phyloP scores from a whole-genome alignment of 2,797 vertebrate species.

The Oreochromis grahami region DNA sequence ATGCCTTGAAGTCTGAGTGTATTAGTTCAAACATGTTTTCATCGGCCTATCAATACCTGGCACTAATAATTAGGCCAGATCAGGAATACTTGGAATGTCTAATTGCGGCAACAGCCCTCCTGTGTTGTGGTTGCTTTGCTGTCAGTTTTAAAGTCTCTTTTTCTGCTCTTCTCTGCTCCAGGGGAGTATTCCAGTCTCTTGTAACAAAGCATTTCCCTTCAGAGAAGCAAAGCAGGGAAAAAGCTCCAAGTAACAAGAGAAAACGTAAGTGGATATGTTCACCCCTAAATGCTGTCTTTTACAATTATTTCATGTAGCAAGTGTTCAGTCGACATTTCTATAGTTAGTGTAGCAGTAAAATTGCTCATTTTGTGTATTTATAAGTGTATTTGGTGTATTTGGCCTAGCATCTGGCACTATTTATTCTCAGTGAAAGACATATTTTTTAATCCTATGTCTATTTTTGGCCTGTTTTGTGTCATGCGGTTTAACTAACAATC shows the following conservation, averaged over 20 bases:
- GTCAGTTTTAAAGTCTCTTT: not conserved
- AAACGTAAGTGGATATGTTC: slow-evolving; percentile 82
- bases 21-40: slow-evolving; percentile 1
- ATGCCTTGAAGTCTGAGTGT: slow-evolving; percentile 14
- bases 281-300: not conserved
- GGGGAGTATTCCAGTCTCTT: slow-evolving; percentile 95
- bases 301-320: not conserved
- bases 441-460: not conserved
- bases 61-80: slow-evolving; percentile 1
- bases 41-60: slow-evolving; percentile 17
- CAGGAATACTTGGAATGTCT: not conserved
- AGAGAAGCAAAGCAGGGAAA: slow-evolving; percentile 91
- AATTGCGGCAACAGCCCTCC: not conserved
- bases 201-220: slow-evolving; percentile 96
- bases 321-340: not conserved
- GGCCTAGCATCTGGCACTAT: not conserved
- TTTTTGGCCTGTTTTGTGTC: not conserved
- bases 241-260: slow-evolving; percentile 85
- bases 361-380: not conserved
- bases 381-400: not conserved
- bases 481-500: not conserved
- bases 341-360: not conserved
- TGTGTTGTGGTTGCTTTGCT: not conserved
- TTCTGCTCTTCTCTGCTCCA: slow-evolving; percentile 46
- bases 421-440: not conserved